phyloP scores from a whole-genome alignment of 2,113 vertebrate genomes.

The Cephalopholis sonnerati region DNA sequence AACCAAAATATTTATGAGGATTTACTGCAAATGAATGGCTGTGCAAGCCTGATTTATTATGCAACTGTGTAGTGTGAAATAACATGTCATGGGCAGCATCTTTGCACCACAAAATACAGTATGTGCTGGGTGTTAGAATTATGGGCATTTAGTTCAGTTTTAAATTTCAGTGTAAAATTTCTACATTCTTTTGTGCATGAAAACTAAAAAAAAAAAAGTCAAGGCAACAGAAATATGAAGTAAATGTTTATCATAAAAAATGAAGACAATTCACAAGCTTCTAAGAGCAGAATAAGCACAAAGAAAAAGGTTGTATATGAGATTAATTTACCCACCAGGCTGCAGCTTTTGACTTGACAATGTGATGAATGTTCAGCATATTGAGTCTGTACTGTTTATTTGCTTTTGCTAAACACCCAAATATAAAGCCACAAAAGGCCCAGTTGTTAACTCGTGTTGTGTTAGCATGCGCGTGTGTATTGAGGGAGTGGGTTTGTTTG shows the following conservation, averaged over 20 bases:
- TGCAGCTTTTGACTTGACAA: neutral
- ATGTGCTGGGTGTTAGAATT: neutral
- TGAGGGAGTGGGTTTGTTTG: conserved; percentile 17
- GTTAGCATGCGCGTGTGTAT: neutral
- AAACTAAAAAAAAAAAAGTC: neutral
- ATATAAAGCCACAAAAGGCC: neutral
- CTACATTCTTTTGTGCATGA: neutral
- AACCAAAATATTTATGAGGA: neutral
- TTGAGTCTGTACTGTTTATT: neutral
- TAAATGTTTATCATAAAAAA: neutral
- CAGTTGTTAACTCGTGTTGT: neutral
- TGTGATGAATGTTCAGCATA: neutral
- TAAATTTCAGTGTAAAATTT: neutral
- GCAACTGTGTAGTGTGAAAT: neutral
- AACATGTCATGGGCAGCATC: neutral
- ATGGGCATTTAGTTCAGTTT: neutral
- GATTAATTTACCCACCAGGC: neutral
- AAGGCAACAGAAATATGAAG: neutral
- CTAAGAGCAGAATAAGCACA: neutral
- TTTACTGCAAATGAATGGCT: neutral
- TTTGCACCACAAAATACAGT: neutral
- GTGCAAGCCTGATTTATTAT: neutral
- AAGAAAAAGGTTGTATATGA: neutral
- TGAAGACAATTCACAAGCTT: neutral
- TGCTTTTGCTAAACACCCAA: neutral